phyloP scores from a whole-genome alignment of 2,113 vertebrate genomes.

The Oceanodroma tethys region DNA sequence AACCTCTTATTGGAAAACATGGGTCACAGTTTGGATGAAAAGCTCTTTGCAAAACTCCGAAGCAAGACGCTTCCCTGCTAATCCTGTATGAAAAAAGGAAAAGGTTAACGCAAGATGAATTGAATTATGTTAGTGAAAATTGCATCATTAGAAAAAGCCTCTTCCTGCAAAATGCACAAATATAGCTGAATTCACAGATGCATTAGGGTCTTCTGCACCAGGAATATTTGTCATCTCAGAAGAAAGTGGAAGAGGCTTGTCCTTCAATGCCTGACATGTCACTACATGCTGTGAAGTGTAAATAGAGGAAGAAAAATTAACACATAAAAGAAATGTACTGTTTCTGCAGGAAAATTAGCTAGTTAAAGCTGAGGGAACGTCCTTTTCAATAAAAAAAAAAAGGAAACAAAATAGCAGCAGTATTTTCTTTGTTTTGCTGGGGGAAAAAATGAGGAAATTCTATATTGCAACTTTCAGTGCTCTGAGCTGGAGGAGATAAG shows the following conservation, averaged over 20 bases:
- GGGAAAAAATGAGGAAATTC: neutral
- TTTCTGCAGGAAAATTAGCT: slow-evolving; percentile 48
- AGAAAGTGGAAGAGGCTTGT: slow-evolving; percentile 28
- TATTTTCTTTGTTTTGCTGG: neutral
- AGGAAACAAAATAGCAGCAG: neutral
- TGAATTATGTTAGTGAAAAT: slow-evolving; percentile 16
- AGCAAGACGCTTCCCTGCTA: neutral
- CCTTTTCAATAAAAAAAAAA: neutral
- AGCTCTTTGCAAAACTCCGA: neutral
- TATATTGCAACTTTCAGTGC: neutral
- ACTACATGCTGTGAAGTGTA: slow-evolving; percentile 51
- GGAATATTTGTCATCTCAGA: slow-evolving; percentile 38
- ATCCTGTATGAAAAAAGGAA: neutral
- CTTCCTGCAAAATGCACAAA: slow-evolving; percentile 23
- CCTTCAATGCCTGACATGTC: slow-evolving; percentile 32
- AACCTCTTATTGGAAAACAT: neutral
- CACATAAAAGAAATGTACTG: slow-evolving; percentile 56
- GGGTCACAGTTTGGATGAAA: neutral
- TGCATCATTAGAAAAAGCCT: slow-evolving; percentile 11
- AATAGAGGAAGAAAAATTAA: slow-evolving; percentile 64
- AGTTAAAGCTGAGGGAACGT: neutral
- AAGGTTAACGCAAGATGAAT: slow-evolving; percentile 8
- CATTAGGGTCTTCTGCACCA: slow-evolving; percentile 1
- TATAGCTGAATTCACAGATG: slow-evolving; percentile 27
- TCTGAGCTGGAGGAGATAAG: neutral